Percentiles rank a stretch among this genome's conserved stretches.
phyloP scores from a whole-genome alignment of 2,888 invertebrate genomes.

The Acronicta alni region DNA sequence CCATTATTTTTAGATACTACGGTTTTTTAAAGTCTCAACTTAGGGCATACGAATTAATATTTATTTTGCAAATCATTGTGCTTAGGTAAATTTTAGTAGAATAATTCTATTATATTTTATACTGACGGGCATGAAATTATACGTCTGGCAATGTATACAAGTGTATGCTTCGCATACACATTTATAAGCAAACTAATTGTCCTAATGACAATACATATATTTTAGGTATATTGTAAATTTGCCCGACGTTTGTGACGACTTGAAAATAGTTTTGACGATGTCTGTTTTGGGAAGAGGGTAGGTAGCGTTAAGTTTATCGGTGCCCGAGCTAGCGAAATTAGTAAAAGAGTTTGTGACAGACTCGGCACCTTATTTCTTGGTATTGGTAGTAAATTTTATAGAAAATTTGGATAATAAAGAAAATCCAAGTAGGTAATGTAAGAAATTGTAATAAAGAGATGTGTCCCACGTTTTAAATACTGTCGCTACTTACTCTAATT shows the following conservation, averaged over 20 bases:
- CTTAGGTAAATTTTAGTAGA: constrained; percentile 34
- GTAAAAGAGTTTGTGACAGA: no score
- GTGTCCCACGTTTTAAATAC: constrained; percentile 18
- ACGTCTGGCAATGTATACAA: constrained; percentile 16
- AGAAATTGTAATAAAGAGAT: constrained; percentile 5
- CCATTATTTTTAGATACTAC: constrained; percentile 36
- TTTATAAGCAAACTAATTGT: constrained; percentile 30
- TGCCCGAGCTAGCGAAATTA: constrained; percentile 1
- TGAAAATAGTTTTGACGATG: constrained; percentile 1
- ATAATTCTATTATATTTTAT: constrained; percentile 11
- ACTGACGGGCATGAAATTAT: constrained; percentile 21
- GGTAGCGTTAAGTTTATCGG: constrained; percentile 2
- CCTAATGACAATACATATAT: constrained; percentile 32
- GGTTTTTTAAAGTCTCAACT: constrained; percentile 30
- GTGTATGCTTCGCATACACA: constrained; percentile 24
- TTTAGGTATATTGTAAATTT: constrained; percentile 28
- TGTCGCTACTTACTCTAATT: no score
- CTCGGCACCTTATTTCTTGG: constrained; percentile 17
- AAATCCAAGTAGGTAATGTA: constrained; percentile 10
- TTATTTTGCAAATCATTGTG: constrained; percentile 35
- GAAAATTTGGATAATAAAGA: constrained; percentile 18
- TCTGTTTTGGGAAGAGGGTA: neutral
- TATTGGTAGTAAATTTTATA: constrained; percentile 25
- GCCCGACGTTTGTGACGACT: constrained; percentile 13
- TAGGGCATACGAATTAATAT: constrained; percentile 26